Evolutionary conservation across 2,797 vertebrate species (phyloP).

Genomic region (Babyrousa celebensis): DNA sequence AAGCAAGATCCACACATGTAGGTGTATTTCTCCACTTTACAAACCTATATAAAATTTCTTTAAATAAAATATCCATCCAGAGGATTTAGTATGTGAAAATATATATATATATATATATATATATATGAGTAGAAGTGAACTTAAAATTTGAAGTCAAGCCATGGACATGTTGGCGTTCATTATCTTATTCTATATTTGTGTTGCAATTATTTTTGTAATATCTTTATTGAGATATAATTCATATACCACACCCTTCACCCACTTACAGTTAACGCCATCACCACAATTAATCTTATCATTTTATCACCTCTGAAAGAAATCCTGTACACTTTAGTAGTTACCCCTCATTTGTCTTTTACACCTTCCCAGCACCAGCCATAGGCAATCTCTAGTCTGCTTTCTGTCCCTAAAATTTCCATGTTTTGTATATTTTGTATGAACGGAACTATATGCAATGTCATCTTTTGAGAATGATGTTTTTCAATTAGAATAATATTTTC

Average conservation of each 20-base stretch:
- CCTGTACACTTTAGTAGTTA: not conserved
- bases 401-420: not conserved
- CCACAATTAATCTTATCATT: not conserved
- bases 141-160: constrained; percentile 18
- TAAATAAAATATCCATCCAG: not conserved
- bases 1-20: not conserved
- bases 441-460: not conserved
- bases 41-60: not conserved
- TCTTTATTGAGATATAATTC: not conserved
- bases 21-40: not conserved
- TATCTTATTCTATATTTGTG: not conserved
- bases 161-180: not conserved
- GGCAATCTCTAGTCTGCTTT: not conserved
- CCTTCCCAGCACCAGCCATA: fast-evolving
- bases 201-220: not conserved
- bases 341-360: not conserved
- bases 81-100: not conserved
- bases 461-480: not conserved
- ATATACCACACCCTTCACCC: not conserved
- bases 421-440: not conserved
- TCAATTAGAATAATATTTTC: not conserved
- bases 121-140: not conserved
- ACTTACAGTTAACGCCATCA: not conserved
- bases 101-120: not conserved
- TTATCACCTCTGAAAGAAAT: not conserved